A percentile compares a stretch with the other conserved stretches of the same genome.
Conservation (phyloP, 1,140 invertebrate species). For the Heliconius congener region DNA sequence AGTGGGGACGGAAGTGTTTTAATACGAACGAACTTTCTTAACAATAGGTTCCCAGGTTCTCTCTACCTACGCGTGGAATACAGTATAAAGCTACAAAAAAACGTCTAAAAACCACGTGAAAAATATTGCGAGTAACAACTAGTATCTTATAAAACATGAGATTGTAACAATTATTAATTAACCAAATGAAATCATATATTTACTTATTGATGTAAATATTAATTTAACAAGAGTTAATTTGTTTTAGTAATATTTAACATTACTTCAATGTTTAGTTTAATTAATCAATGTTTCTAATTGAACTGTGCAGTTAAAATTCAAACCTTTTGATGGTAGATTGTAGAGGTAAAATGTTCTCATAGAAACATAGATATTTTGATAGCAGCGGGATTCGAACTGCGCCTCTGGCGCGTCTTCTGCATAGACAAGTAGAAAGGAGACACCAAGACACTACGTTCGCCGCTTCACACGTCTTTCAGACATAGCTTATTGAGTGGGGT, state of each 20-base stretch:
- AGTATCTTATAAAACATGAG: too few species aligned
- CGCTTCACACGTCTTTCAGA: not conserved
- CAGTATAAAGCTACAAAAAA: not conserved
- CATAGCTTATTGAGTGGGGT: too few species aligned
- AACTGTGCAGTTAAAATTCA: not conserved
- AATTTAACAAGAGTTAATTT: not conserved
- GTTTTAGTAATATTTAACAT: conserved; percentile 6
- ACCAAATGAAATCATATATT: not conserved
- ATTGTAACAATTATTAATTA: not conserved
- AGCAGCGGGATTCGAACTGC: too few species aligned
- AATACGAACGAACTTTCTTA: not conserved
- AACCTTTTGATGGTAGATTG: too few species aligned
- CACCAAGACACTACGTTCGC: not conserved
- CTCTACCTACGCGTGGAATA: not conserved
- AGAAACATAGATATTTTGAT: too few species aligned
- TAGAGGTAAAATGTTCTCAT: too few species aligned
- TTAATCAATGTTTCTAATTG: not conserved
- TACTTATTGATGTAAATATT: not conserved
- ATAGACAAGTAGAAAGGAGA: too few species aligned
- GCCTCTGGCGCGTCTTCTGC: too few species aligned
- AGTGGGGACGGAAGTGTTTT: too few species aligned
- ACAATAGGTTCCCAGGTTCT: not conserved
- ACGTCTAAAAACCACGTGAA: too few species aligned
- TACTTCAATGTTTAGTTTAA: not conserved
- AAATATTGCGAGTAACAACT: too few species aligned